Evolutionary conservation across 1,140 invertebrate genomes (phyloP), one percentile per base, ranked within the genome.

Genomic region (Penaeus indicus): DNA sequence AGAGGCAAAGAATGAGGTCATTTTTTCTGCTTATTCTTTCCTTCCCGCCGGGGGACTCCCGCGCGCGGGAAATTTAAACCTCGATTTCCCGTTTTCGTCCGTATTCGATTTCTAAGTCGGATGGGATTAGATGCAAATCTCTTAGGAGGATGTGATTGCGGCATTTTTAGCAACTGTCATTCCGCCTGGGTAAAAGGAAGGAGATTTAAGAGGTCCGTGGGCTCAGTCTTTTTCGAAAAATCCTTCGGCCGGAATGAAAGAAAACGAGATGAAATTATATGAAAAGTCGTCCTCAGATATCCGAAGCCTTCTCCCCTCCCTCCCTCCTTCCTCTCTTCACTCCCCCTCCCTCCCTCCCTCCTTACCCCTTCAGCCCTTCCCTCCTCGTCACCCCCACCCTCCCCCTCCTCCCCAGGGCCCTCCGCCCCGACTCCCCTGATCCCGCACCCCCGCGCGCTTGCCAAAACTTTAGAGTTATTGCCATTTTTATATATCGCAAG

Each of bases 391-490:
- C 54, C 25, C 42, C 21, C 22, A 19, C 54, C 61, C 69, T 32
- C 27, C 25, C 61, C 69, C n/a, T 42, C 42, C 62, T 47, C 47
- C 7, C 47, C 25, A 16, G 38, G 7, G 25, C 54, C 47, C 67
- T 27, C 54, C 61, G 27, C 25, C 27, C 21, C 27, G 5, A 0
- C 64, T n/a, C 27, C 82, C 38, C 64, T 19, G 47, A 38, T 69
- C 54, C 54, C 69, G 72, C 16, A 42, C 77, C 54, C 84, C 62
- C 72, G 47, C 77, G 69, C 84, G 69, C 84, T 85, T 85, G 84
- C 84, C 84, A 85, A 85, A 85, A 85, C 84, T 85, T 85, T 60
- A 85, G 84, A 85, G 61, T 85, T 85, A 85, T 85, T 85, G 84
- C 47, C 84, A 85, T 85, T 85, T 85, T 85, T 85, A 85, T 85